Conservation (phyloP, 64 coral and sea anemone genomes). For the Dendrophyllia cribrosa region DNA sequence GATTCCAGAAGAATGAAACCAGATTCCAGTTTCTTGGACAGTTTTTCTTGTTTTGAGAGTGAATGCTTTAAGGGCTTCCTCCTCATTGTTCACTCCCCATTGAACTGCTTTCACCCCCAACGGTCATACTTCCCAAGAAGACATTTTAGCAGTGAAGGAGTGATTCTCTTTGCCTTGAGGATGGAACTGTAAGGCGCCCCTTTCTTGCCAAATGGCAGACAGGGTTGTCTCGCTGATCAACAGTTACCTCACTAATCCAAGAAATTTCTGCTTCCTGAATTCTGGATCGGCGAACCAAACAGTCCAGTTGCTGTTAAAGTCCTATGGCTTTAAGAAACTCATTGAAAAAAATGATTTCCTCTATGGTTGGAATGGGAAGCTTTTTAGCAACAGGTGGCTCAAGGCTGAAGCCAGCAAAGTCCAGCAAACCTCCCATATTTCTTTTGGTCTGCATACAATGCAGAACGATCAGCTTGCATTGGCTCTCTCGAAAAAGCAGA, state of each 20-base stretch:
- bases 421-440: not conserved
- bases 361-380: constrained; percentile 2
- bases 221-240: constrained; percentile 14
- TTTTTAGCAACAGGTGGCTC: not conserved
- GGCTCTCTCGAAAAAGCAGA: not conserved
- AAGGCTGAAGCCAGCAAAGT: constrained; percentile 9
- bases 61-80: not conserved
- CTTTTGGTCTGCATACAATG: not conserved
- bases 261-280: not conserved
- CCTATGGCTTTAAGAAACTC: not conserved
- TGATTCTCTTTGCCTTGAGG: constrained; percentile 2
- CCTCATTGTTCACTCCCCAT: constrained; percentile 28
- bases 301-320: constrained; percentile 1
- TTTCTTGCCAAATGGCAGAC: constrained; percentile 14
- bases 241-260: not conserved
- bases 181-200: not conserved
- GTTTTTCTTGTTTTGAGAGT: too few relatives aligned
- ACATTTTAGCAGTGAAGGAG: constrained; percentile 15
- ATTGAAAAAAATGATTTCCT: not conserved
- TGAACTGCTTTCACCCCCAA: constrained; percentile 24
- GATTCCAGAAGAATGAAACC: not conserved
- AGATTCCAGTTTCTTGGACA: too few relatives aligned
- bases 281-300: not conserved
- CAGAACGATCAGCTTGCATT: not conserved
- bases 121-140: constrained; percentile 28